Percentiles rank a stretch among this genome's conserved stretches.
Conservation (phyloP, 1,140 invertebrate species). For the Lethocerus indicus region DNA sequence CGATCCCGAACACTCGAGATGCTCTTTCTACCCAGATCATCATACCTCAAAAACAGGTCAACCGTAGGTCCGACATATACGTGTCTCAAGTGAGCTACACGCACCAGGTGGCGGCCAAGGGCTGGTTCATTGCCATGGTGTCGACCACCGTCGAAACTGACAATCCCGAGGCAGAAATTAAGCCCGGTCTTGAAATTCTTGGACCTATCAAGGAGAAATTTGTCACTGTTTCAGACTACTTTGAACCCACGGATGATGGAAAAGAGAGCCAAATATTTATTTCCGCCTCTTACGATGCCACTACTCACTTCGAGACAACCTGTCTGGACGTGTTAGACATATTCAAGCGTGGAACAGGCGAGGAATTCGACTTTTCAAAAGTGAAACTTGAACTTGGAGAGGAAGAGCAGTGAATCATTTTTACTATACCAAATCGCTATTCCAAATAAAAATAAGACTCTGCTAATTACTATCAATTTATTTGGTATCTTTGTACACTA, state of each 20-base stretch:
- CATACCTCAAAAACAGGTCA: slow-evolving; percentile 92
- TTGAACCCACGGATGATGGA: slow-evolving; percentile 83
- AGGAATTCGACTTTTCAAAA: slow-evolving; percentile 97
- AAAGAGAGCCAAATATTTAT: slow-evolving; percentile 69
- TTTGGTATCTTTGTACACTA: no score
- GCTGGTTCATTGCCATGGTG: slow-evolving; percentile 98
- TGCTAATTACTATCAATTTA: no score
- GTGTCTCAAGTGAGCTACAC: slow-evolving; percentile 93
- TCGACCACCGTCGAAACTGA: slow-evolving; percentile 97
- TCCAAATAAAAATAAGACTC: no score
- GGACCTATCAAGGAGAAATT: slow-evolving; percentile 92
- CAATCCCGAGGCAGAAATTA: slow-evolving; percentile 89
- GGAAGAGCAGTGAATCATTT: slow-evolving; percentile 12
- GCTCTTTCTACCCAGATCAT: slow-evolving; percentile 98
- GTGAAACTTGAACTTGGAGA: slow-evolving; percentile 86
- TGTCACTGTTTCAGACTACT: slow-evolving; percentile 71
- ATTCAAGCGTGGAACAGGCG: slow-evolving; percentile 89
- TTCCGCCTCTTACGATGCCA: slow-evolving; percentile 93
- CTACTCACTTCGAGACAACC: slow-evolving; percentile 97
- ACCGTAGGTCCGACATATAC: slow-evolving; percentile 86
- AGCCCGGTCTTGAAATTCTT: slow-evolving; percentile 82
- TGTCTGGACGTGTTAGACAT: slow-evolving; percentile 96
- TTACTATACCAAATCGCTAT: no score
- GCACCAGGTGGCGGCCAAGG: slow-evolving; percentile 91
- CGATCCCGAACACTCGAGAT: slow-evolving; percentile 87